Evolutionary conservation across 2,113 vertebrate species (phyloP), one percentile per base, ranked within the genome.

Genomic region (Arvicanthis niloticus): DNA sequence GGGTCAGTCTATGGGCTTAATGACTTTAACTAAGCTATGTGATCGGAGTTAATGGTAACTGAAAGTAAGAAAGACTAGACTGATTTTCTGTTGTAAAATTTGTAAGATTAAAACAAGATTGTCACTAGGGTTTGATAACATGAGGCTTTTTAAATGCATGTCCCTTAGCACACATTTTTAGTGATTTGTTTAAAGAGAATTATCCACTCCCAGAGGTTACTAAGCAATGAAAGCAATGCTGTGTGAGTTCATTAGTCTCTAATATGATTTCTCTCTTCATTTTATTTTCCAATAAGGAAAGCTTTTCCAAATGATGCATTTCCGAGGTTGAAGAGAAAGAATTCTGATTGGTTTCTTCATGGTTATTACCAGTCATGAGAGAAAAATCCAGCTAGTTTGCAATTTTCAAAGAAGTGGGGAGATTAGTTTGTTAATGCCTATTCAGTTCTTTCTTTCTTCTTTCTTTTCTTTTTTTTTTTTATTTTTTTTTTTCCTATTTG

Each of bases 371-470:
- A 95, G 51, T 48, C 73, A 31, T 89, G 88, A 97, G 89, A 87
- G 91, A 91, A 97, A 96, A 97, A 92, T 92, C 77, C 60, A 95
- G 89, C 60, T 40, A 92, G 88, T 82, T 94, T 91, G 95, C 96
- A 94, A 45, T 97, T 97, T 97, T 95, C 95, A 93, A 94, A 96
- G 92, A 96, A 91, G 60, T 78, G 24, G 81, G 82, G 77, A 89
- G 82, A 97, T 97, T 91, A 75, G 96, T 93, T 91, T 95, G 96
- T 92, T 97, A 95, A 96, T 95, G 77, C 88, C 82, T 96, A 95
- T 96, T 97, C 94, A 94, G 94, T 96, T 94, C 89, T 42, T 96
- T 95, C 4, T 40, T 68, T 15, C 31, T 68, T 68, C 34, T 34
- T 67, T 31, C 60, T 58, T 29, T 65, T 21, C 26, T 21, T n/a